These are phyloP conservation scores for Caenorhabditis angaria DNA, from an alignment of 2,888 invertebrate species.

Conservation along the genomic window DNA sequence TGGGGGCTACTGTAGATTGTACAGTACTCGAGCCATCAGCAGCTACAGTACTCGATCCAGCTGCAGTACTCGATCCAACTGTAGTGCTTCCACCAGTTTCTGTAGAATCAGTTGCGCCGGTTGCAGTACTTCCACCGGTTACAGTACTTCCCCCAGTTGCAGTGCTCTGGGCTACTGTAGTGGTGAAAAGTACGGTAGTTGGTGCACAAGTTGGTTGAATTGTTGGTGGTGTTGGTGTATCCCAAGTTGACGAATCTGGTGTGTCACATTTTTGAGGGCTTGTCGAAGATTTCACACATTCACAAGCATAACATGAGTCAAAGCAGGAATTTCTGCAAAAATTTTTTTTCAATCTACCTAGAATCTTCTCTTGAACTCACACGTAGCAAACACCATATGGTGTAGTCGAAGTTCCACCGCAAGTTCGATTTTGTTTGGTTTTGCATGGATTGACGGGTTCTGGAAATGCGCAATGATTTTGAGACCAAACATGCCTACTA, in stretches of 20 bases:
- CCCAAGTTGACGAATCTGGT: not conserved
- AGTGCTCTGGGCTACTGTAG: not conserved
- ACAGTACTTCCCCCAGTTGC: not conserved
- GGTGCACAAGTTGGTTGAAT: not conserved
- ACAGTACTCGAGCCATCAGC: no score
- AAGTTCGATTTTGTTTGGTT: constrained; percentile 14
- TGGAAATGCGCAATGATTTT: not conserved
- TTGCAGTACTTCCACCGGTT: no score
- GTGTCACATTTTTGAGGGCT: not conserved
- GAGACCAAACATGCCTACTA: no score
- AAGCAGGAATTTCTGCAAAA: constrained; percentile 15
- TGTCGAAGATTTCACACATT: not conserved
- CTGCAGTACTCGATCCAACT: no score
- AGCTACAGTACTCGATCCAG: no score
- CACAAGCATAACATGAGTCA: constrained; percentile 25
- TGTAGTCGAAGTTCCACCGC: not conserved
- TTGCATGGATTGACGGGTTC: constrained; percentile 13
- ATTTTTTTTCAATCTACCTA: no score
- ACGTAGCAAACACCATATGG: constrained; percentile 17
- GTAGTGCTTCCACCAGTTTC: no score
- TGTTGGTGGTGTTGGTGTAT: no score
- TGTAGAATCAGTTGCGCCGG: no score
- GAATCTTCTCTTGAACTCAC: no score
- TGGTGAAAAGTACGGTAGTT: not conserved
- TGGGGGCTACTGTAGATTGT: no score